phyloP scores from a whole-genome alignment of 2,797 vertebrate genomes.

The Propithecus perrieri region DNA sequence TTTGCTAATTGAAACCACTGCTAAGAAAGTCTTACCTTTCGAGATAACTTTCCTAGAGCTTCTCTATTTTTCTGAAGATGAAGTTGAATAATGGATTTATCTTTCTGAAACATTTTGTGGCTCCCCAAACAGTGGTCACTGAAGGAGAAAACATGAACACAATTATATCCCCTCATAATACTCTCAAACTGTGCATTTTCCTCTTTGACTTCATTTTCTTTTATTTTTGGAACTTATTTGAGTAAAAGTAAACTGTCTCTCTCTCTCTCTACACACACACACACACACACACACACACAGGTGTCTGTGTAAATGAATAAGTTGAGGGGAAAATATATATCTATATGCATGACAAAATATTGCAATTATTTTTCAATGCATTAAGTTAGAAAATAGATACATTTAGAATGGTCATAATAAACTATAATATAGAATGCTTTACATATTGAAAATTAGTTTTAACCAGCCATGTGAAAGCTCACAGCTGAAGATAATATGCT shows the following conservation, averaged over 20 bases:
- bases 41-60: conserved; percentile 66
- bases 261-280: too few species aligned
- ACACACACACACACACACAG: too few species aligned
- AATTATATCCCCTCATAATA: neutral
- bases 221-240: neutral
- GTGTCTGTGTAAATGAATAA: neutral
- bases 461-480: neutral
- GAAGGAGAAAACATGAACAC: conserved; percentile 42
- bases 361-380: neutral
- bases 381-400: conserved; percentile 17
- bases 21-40: conserved; percentile 68
- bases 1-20: neutral
- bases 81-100: conserved; percentile 75
- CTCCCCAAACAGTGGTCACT: conserved; percentile 76
- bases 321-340: neutral
- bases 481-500: neutral
- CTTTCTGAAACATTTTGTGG: conserved; percentile 81
- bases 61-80: conserved; percentile 27
- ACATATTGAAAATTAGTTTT: neutral
- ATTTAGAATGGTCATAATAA: neutral
- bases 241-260: neutral
- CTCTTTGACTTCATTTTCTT: neutral
- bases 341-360: neutral
- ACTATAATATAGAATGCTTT: neutral
- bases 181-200: neutral